Base-by-base conservation (phyloP, 2,797 vertebrate species). In the Cichlasoma orientale region DNA sequence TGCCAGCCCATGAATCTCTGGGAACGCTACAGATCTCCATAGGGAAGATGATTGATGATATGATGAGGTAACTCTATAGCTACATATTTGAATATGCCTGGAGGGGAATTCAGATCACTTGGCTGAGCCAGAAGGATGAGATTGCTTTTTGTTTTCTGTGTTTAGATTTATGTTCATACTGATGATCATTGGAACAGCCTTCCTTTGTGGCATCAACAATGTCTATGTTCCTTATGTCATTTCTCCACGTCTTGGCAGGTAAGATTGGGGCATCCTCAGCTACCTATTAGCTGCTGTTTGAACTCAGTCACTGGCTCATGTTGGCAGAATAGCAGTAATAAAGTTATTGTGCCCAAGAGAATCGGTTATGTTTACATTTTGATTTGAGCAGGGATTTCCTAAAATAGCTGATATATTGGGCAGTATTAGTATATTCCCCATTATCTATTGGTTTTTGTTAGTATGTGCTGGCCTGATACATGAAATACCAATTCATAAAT, bases 1-100 rank as follows among this genome's bases (percentile, higher is more conserved):
- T 98, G 66, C 97, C 97, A 0, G 97, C 97, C n/a, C 97, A 98
- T 0, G 97, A 98, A 90, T 97, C 97, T 1, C 90, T 98, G 83
- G 97, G 97, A 63, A 98, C 97, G 0, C 94, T 98, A 74, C 97
- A 98, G 95, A 98, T 98, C 80, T 98, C 97, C 85, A 97, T 97
- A 1, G 97, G 97, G 54, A 97, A 96, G 91, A 98, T 98, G 97
- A 97, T 98, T 1, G 96, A 97, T 1, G 97, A 98, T 82, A 98
- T 98, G 97, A 97, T 97, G 90, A 93, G 97, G 97, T 97, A 83
- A 44, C 7, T 4, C 19, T 14, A 8, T 5, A 55, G 16, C 19
- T 69, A 16, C 25, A 53, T 56, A 3, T 36, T 56, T 56, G 13
- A 18, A 3, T 7, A 18, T 71, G 4, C 47, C 36, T 53, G 2